These are phyloP conservation scores for Pimephales promelas DNA, from an alignment of 2,113 vertebrate genomes.

Conservation along the genomic window DNA sequence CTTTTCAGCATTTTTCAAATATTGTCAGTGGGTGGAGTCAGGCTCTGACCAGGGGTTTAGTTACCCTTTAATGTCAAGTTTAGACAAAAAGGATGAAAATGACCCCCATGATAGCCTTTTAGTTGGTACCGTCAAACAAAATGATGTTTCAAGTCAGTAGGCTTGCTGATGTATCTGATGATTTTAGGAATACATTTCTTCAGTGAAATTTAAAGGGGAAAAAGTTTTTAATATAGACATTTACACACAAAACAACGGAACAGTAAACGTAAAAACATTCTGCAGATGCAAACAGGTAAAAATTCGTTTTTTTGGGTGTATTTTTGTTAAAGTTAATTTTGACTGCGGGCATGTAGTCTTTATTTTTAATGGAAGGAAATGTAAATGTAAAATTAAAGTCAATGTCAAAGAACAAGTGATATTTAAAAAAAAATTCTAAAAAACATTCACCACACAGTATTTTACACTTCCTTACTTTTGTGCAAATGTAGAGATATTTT, in stretches of 20 bases:
- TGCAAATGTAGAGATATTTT: no score
- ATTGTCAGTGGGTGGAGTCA: no score
- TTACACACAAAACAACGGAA: no score
- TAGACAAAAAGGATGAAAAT: no score
- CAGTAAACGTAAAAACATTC: no score
- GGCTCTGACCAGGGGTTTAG: no score
- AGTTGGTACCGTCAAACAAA: neutral
- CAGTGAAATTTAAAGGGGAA: neutral
- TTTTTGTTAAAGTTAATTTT: neutral
- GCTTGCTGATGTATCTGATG: neutral
- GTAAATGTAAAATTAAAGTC: neutral
- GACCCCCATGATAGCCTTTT: no score
- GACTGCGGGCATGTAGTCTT: neutral
- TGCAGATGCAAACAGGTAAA: neutral
- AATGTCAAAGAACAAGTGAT: neutral
- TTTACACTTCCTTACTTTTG: neutral
- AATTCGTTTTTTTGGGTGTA: neutral
- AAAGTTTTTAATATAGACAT: neutral
- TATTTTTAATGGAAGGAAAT: neutral
- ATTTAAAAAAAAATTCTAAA: neutral
- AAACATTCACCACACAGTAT: neutral
- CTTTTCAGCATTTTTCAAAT: no score
- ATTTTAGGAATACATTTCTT: neutral
- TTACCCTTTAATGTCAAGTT: no score
- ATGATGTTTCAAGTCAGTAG: neutral